These are phyloP conservation scores for Lysandra coridon DNA, from an alignment of 2,888 invertebrate species.

Conservation along the genomic window DNA sequence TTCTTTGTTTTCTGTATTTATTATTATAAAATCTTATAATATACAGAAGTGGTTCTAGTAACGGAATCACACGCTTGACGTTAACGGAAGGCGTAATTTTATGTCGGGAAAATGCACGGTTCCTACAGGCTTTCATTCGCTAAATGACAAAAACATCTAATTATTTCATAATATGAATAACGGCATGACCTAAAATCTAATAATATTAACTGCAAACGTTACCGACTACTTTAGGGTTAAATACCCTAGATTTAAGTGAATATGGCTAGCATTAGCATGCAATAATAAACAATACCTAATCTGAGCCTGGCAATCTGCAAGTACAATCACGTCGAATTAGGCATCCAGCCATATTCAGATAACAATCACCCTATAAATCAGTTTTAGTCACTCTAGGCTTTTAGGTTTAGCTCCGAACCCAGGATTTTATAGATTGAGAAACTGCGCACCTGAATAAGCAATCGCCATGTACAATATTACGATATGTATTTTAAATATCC, in stretches of 20 bases:
- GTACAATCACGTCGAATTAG: conserved; percentile 18
- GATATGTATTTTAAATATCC: no score
- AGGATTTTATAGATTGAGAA: conserved; percentile 2
- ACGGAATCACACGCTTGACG: no score
- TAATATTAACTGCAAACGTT: neutral
- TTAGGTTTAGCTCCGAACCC: neutral
- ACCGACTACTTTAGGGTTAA: neutral
- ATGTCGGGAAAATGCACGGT: no score
- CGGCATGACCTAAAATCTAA: neutral
- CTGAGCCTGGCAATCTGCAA: conserved; percentile 7
- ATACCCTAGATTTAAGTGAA: conserved; percentile 6
- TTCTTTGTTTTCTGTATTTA: no score
- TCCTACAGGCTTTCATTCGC: no score
- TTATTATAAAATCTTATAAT: no score
- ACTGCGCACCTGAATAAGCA: neutral
- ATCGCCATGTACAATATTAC: neutral
- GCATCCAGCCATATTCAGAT: conserved; percentile 22
- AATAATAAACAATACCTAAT: conserved; percentile 17
- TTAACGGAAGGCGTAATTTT: no score
- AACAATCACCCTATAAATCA: conserved; percentile 15
- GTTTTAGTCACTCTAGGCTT: conserved; percentile 14
- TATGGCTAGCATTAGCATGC: neutral
- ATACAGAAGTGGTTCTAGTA: no score
- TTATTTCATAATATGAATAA: no score
- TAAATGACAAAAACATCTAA: no score